Base-by-base conservation (phyloP, 2,113 vertebrate species). In the Clarias batrachus region DNA sequence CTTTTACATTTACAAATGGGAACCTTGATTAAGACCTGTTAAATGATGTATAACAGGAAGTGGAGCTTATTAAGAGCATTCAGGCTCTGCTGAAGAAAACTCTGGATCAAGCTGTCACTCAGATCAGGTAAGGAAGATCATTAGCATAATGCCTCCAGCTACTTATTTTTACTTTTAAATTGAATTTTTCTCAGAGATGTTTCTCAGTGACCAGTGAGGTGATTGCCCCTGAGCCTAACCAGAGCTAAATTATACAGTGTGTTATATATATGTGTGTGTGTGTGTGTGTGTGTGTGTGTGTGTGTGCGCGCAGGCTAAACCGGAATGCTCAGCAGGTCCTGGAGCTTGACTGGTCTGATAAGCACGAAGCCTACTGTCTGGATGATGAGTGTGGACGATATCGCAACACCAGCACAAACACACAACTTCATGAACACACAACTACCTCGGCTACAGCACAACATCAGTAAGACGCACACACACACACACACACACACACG, bases 321-420 rank as follows among this genome's bases (percentile, higher is more conserved):
- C 90, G 93, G 23, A 94, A 96, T 0, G 92, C 94, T 4, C 97
- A 99, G 91, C 93, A 96, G 88, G 83, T 87, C 0, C 93, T 98
- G 3, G 97, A 99, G 92, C 89, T 91, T 88, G 96, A 97, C 92
- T 98, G 97, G 96, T 98, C 97, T 0, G 97, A 99, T 88, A 99
- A 98, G 87, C 90, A 95, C 0, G 92, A 97, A 84, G 93, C 97
- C 0, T 97, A 96, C 88, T 92, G 90, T 90, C 90, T 95, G 0
- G 97, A 99, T 0, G 94, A 96, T 1, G 89, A 90, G 57, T 96
- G 96, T 27, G 89, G 94, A 0, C 79, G 89, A 87, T 96, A 95
- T 92, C 92, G 30, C 73, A 96, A 93, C 89, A 91, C 93, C 88
- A 96, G 96, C 92, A 93, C 93, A 1, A 92, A 96, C 7, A 93